A percentile compares a stretch with the other conserved stretches of the same genome.
Evolutionary conservation across 2,888 invertebrate genomes (phyloP).

Genomic region (Phalera bucephala): DNA sequence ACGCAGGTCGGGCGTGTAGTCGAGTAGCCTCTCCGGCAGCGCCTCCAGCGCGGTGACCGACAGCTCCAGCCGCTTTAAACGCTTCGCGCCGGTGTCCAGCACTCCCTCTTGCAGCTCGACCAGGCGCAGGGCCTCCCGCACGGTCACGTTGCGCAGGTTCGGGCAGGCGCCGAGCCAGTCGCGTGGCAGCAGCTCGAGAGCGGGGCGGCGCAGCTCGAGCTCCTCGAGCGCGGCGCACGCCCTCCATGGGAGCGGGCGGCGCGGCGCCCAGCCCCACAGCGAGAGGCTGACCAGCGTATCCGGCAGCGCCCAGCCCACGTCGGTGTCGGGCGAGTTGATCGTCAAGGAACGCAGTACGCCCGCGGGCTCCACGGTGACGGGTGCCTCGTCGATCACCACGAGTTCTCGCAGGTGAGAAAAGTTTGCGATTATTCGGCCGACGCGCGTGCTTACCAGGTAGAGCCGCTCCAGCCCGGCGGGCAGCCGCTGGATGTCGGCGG

Average conservation of each 20-base stretch:
- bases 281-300: neutral
- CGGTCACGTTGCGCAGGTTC: conserved; percentile 4
- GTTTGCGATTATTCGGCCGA: conserved; percentile 5
- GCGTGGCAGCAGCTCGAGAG: conserved; percentile 9
- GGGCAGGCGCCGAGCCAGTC: conserved; percentile 19
- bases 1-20: conserved; percentile 17
- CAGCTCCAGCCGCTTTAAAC: conserved; percentile 7
- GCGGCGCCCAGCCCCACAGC: neutral
- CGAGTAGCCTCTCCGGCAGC: conserved; percentile 32
- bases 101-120: conserved; percentile 5
- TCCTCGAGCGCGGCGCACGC: conserved; percentile 5
- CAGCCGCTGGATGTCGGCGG: neutral
- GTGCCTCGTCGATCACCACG: conserved; percentile 6
- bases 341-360: conserved; percentile 12
- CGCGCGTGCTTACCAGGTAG: conserved; percentile 5
- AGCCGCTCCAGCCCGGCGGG: conserved; percentile 9
- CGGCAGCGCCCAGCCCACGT: conserved; percentile 16
- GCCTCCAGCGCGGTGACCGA: conserved; percentile 6
- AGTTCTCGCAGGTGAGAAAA: conserved; percentile 5
- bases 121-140: conserved; percentile 6
- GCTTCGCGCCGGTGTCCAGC: conserved; percentile 6
- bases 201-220: conserved; percentile 1
- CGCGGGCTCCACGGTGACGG: conserved; percentile 7
- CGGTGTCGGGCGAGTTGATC: conserved; percentile 4
- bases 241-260: neutral